Base-by-base conservation (phyloP, 2,113 vertebrate species). In the Acanthisitta chloris region DNA sequence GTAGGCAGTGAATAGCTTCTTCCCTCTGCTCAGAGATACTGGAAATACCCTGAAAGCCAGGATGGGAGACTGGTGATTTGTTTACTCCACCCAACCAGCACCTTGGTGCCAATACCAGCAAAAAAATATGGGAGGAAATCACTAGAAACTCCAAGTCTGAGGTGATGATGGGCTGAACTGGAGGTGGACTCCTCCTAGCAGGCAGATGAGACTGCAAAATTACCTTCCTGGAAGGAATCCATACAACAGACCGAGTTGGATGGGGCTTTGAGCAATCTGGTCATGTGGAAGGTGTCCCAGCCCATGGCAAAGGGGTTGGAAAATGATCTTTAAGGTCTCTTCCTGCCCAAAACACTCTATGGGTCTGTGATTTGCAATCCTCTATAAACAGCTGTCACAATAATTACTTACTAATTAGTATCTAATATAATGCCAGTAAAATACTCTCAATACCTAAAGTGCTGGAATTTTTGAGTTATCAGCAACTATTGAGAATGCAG, bases 131-230 rank as follows among this genome's bases (percentile, higher is more conserved):
- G 25, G 25, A 84, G 42, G 64, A 89, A 84, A 54, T 4, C 25
- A 55, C 36, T 54, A 70, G 54, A 45, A 93, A 49, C 28, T 40
- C 31, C 42, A 28, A 8, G 49, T 8, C 7, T 34, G n/a, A 66
- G 55, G 81, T 0, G 2, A 55, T 1, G 20, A 36, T 21, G 36
- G 25, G 10, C 64, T 3, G 4, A 42, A 45, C 2, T 40, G 40
- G 58, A 78, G 64, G 40, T 65, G 49, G 45, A 46, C 12, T 42
- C 62, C 59, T 59, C 33, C 52, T 12, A 52, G 42, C 2, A 55
- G 17, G 14, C 40, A 81, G 36, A 10, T 17, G 26, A 79, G 51
- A 46, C 0, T 3, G 43, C 20, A 55, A 42, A 72, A 74, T 12
- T 3, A 29, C 46, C 52, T 79, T 88, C 43, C 82, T 38, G 57